Base-by-base conservation (phyloP, 2,888 invertebrate genomes). In the Heliconius ethilla region DNA sequence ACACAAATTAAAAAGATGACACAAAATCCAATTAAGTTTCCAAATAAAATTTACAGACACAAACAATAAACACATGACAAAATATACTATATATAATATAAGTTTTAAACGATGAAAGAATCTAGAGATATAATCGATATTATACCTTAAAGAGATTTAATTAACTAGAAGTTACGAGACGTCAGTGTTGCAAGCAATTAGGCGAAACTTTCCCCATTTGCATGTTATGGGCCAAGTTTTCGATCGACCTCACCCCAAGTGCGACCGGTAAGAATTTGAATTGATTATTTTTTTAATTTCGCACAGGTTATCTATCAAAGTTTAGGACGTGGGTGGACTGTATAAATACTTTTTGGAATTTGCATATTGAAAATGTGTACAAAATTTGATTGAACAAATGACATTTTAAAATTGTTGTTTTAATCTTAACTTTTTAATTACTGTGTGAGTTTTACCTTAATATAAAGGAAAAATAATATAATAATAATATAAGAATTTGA, bases 141-240 rank as follows among this genome's bases (percentile, higher is more conserved):
- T 70, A 45, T 66, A 72, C 45, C 37, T 40, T 45, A 66, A 65
- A 70, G 73, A 75, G 81, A 82, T 85, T 88, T 89, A 90, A 90
- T 91, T 87, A 89, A 88, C 86, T 86, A 83, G 81, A 82, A 83
- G 78, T 70, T 70, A 40, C 75, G 45, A 72, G 65, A 77, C 70
- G 82, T 83, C 83, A 78, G 80, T 82, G 84, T 85, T 86, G 86
- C 87, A 79, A 86, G 86, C 84, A 87, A 87, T 87, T 92, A 92
- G 89, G 82, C 85, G 82, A 81, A 92, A 93, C 89, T 92, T 92
- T 88, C 81, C 87, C 88, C 88, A 93, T 94, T 93, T 92, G 90
- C 92, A 94, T 93, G 91, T 92, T 92, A 93, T 92, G 89, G 89
- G 85, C 82, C 88, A 93, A 94, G 88, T 93, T 93, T 80, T 78